Conservation (phyloP, 2,888 invertebrate species). For the Calliphora vomitoria region DNA sequence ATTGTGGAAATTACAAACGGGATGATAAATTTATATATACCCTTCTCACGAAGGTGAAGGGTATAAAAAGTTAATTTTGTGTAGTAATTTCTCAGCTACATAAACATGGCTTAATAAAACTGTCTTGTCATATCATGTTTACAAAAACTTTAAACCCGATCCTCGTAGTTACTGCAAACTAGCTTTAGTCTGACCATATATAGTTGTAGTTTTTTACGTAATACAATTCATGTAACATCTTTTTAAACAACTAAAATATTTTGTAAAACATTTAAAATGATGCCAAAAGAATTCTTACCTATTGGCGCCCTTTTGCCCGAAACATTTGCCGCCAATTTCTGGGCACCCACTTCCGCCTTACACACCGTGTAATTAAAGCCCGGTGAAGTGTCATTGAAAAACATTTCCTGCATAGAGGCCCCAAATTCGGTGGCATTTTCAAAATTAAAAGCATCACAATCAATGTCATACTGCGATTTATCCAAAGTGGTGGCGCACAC, state of each 20-base stretch:
- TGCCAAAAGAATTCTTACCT: constrained; percentile 77
- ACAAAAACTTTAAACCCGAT: too few relatives aligned
- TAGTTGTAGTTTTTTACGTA: too few relatives aligned
- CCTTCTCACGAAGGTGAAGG: too few relatives aligned
- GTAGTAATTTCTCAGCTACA: too few relatives aligned
- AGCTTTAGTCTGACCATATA: too few relatives aligned
- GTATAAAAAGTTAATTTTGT: too few relatives aligned
- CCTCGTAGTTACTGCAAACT: too few relatives aligned
- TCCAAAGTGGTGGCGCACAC: constrained; percentile 82
- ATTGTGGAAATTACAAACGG: too few relatives aligned
- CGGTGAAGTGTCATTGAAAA: constrained; percentile 74
- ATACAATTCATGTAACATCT: neutral
- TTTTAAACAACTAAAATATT: neutral
- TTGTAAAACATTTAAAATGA: neutral
- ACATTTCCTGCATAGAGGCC: constrained; percentile 75
- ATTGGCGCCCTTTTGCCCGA: constrained; percentile 83
- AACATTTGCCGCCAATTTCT: constrained; percentile 81
- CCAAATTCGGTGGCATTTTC: constrained; percentile 78
- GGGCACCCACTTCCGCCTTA: constrained; percentile 83
- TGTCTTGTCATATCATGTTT: too few relatives aligned
- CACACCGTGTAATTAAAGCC: constrained; percentile 83
- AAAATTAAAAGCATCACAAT: constrained; percentile 80
- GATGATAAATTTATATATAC: too few relatives aligned
- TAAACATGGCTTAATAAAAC: too few relatives aligned
- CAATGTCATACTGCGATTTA: constrained; percentile 81